These are phyloP conservation scores for Penaeus monodon DNA, from an alignment of 2,888 invertebrate genomes.

Conservation along the genomic window DNA sequence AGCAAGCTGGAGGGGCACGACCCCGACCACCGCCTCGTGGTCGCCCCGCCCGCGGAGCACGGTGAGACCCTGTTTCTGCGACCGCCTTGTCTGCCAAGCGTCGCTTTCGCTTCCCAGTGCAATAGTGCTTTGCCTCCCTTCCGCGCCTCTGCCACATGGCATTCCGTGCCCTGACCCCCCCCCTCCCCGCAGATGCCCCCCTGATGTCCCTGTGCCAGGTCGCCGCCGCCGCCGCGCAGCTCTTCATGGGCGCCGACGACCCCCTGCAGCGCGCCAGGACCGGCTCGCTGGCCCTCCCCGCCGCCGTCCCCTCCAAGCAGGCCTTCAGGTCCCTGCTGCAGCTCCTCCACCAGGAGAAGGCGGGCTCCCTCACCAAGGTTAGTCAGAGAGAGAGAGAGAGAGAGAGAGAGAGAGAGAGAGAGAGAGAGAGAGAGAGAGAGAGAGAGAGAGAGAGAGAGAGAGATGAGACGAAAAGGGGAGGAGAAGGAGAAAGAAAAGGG, in stretches of 20 bases:
- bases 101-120: not conserved
- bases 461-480: too few relatives aligned
- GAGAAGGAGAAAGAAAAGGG: rapidly evolving
- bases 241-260: conserved; percentile 40
- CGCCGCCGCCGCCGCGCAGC: conserved; percentile 77
- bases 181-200: conserved; percentile 70
- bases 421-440: not conserved
- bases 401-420: not conserved
- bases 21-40: conserved; percentile 23
- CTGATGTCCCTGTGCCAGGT: conserved; percentile 83
- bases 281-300: conserved; percentile 28
- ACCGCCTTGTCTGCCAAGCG: not conserved
- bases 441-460: not conserved
- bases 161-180: not conserved
- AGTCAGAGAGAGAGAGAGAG: conserved; percentile 67
- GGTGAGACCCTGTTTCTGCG: not conserved
- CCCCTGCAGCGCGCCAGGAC: conserved; percentile 24
- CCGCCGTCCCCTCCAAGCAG: conserved; percentile 29
- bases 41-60: conserved; percentile 21
- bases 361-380: conserved; percentile 73
- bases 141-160: not conserved
- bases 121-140: not conserved
- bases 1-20: conserved; percentile 18
- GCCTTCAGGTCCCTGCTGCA: conserved; percentile 66
- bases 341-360: conserved; percentile 68